Base-by-base conservation (phyloP, 2,888 invertebrate genomes). In the Aleiodes leptofemur region DNA sequence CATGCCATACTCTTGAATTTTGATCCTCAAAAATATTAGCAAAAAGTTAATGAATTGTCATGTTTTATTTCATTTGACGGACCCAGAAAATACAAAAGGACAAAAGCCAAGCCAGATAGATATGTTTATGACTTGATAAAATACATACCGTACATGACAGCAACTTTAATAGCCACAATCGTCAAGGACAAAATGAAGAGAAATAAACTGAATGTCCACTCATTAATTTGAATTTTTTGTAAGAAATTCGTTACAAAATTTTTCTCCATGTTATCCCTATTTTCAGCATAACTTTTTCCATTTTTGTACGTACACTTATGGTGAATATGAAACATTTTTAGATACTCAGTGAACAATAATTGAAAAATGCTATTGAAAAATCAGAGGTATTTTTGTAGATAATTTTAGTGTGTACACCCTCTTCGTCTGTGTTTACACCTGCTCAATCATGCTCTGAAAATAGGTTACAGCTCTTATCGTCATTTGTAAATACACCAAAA, bases 111-210 rank as follows among this genome's bases (percentile, higher is more conserved):
- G 6, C 5, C 2, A 16, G 7, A 66, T 51, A n/a, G 13, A 48
- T 66, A 38, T 51, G 11, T 14, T 11, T 6, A 64, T 43, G 16
- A 57, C 16, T 43, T 14, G n/a, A 16, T 14, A n/a, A 53, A 53
- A 34, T 34, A 64, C 83, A 83, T 76, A 87, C 87, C 85, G 69
- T 86, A 83, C 78, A 83, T 84, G 5, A 80, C 59, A 53, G 80
- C 84, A n/a, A 86, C 72, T 76, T 87, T 87, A 38, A 81, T 83
- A 61, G 84, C 64, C 13, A 86, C 80, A 55, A 86, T 83, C 4
- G 82, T 77, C 11, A 83, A 71, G 5, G 86, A 84, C 11, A 86
- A 53, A 14, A 78, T 56, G 61, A 87, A 81, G 5, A 86, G 80
- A 38, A 82, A 76, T 11, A 83, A 73, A 69, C 78, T 84, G 57